Base-by-base conservation (phyloP, 2,888 invertebrate species). In the Drosophila trichaetosa region DNA sequence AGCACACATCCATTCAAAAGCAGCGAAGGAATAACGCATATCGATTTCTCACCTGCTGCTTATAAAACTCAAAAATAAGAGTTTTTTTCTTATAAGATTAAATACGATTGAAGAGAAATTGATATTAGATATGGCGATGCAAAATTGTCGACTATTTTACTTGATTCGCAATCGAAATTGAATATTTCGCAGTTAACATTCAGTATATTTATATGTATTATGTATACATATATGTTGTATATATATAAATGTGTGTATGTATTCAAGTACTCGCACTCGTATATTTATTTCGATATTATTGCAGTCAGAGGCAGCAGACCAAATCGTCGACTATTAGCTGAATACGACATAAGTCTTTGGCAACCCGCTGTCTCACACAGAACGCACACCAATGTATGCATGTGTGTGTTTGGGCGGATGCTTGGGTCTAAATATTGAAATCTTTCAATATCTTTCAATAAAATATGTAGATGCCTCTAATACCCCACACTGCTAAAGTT, bases 391-490 rank as follows among this genome's bases (percentile, higher is more conserved):
- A 40, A 11, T 42, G 27, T 60, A 40, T 24, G 24, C 46, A 34
- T 51, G 31, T 36, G 58, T 57, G 31, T 54, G 51, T 56, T 40
- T 33, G 49, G 68, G 53, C 53, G 29, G 46, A 42, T 58, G 49
- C 10, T 27, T 48, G 65, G 56, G 21, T 79, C 62, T 68, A 62
- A 72, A 76, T 83, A 82, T 89, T 81, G 89, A 91, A 89, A 89
- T 89, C 90, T 80, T 90, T 87, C 87, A 87, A 80, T 77, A 82
- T 81, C 77, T 76, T 86, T 83, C 87, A 86, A 91, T 91, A 90
- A 90, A 90, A 89, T 90, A 90, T 90, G 90, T 76, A 86, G 79
- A 90, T 90, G 84, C 87, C 73, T 73, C 64, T 46, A 68, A 74
- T 70, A 40, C 69, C 10, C 46, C 24, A 53, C 0, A 38, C 51